Conservation (phyloP, 2,113 vertebrate genomes). For the Halcyon malimbica region DNA sequence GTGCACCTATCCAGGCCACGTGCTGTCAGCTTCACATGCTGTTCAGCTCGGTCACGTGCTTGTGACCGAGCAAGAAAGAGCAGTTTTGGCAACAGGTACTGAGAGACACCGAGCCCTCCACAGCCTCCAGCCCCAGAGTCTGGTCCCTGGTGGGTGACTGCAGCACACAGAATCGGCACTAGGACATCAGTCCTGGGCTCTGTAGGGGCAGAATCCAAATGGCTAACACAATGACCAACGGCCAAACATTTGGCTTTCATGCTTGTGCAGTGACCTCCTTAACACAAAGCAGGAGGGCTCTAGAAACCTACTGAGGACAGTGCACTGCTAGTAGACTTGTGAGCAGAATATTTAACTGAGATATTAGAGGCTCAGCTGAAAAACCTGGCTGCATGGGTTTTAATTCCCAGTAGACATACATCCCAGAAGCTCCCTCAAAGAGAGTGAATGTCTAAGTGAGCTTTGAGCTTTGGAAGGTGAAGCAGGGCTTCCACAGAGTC, state of each 20-base stretch:
- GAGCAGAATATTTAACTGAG: background rate
- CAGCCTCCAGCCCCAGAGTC: rapidly evolving
- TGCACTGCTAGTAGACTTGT: background rate
- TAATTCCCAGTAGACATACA: background rate
- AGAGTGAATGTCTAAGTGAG: background rate
- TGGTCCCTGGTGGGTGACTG: background rate
- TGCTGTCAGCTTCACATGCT: too few species aligned
- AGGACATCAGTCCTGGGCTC: background rate
- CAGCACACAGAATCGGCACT: background rate
- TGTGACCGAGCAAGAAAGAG: background rate
- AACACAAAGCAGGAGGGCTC: background rate
- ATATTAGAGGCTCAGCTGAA: background rate
- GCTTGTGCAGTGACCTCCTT: background rate
- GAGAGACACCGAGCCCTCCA: background rate
- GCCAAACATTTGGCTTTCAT: background rate
- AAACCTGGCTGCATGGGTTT: background rate
- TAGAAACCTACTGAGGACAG: background rate
- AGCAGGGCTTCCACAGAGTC: background rate
- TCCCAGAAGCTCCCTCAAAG: background rate
- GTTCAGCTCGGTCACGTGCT: too few species aligned
- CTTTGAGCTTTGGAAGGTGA: background rate
- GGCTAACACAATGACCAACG: background rate
- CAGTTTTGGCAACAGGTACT: background rate
- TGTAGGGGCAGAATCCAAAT: background rate
- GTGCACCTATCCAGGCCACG: too few species aligned